A percentile compares a stretch with the other conserved stretches of the same genome.
Conservation (phyloP, 2,888 invertebrate genomes). For the Himalopsyche anomala region DNA sequence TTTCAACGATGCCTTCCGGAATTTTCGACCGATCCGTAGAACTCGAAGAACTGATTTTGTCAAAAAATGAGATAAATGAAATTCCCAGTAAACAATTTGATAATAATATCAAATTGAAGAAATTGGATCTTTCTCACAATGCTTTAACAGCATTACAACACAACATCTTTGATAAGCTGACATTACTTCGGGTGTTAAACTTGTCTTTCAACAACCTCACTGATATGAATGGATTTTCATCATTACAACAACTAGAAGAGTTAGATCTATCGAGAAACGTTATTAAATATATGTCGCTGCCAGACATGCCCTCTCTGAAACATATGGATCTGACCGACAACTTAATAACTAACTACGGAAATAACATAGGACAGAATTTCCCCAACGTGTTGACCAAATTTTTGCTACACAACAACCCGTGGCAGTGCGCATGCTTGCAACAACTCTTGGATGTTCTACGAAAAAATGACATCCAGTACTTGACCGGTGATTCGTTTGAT, state of each 20-base stretch:
- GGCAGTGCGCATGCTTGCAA: constrained; percentile 62
- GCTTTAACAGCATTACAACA: constrained; percentile 32
- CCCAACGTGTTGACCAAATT: constrained; percentile 55
- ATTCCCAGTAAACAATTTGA: constrained; percentile 57
- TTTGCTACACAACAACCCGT: constrained; percentile 58
- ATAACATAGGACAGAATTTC: constrained; percentile 51
- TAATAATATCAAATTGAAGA: constrained; percentile 38
- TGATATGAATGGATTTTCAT: constrained; percentile 22
- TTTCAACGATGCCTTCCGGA: constrained; percentile 56
- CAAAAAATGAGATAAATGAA: constrained; percentile 52
- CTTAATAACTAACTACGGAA: constrained; percentile 56
- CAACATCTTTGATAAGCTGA: constrained; percentile 47
- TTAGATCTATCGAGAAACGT: constrained; percentile 61
- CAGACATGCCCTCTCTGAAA: constrained; percentile 31
- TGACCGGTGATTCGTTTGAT: constrained; percentile 49
- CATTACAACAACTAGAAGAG: constrained; percentile 43
- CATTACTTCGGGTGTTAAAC: constrained; percentile 51
- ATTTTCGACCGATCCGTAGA: constrained; percentile 56
- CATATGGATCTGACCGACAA: constrained; percentile 59
- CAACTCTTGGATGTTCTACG: constrained; percentile 53
- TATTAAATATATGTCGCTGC: constrained; percentile 47
- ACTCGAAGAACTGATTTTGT: constrained; percentile 51
- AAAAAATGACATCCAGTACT: constrained; percentile 51
- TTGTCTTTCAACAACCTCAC: constrained; percentile 55
- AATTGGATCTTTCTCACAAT: constrained; percentile 60